A percentile compares a stretch with the other conserved stretches of the same genome.
Conservation (phyloP, 2,888 invertebrate genomes). For the Coleophora deauratella region DNA sequence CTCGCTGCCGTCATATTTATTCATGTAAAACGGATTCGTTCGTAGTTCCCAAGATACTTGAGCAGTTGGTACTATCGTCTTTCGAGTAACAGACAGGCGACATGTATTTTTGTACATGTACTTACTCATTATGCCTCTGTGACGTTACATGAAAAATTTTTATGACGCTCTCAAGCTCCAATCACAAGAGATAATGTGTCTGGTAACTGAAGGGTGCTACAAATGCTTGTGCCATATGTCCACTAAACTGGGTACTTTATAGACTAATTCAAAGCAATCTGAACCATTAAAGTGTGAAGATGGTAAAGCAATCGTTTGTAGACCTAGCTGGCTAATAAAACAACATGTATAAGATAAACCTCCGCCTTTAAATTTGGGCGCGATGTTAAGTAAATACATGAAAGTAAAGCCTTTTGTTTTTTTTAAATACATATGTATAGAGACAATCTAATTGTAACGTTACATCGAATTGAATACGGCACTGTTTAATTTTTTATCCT, state of each 20-base stretch:
- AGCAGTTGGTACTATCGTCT: conserved; percentile 16
- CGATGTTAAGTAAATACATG: no score
- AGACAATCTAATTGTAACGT: no score
- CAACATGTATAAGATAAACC: no score
- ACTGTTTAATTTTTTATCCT: conserved; percentile 46
- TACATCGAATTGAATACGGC: conserved; percentile 40
- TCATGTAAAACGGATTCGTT: conserved; percentile 6
- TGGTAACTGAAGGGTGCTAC: conserved; percentile 48
- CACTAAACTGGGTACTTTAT: conserved; percentile 22
- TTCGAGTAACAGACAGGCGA: background rate
- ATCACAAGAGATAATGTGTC: conserved; percentile 57
- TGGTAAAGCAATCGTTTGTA: no score
- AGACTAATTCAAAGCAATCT: conserved; percentile 9
- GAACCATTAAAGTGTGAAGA: no score
- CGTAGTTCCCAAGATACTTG: conserved; percentile 29
- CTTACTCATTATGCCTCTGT: background rate
- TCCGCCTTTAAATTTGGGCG: no score
- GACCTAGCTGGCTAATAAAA: no score
- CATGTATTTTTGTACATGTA: background rate
- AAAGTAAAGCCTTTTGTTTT: no score
- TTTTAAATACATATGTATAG: no score
- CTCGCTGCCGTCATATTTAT: conserved; percentile 3
- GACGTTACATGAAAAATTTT: conserved; percentile 45
- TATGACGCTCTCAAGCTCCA: conserved; percentile 50
- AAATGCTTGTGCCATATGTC: conserved; percentile 50